These are phyloP conservation scores for Brassicogethes aeneus DNA, from an alignment of 2,888 invertebrate species.

Conservation along the genomic window DNA sequence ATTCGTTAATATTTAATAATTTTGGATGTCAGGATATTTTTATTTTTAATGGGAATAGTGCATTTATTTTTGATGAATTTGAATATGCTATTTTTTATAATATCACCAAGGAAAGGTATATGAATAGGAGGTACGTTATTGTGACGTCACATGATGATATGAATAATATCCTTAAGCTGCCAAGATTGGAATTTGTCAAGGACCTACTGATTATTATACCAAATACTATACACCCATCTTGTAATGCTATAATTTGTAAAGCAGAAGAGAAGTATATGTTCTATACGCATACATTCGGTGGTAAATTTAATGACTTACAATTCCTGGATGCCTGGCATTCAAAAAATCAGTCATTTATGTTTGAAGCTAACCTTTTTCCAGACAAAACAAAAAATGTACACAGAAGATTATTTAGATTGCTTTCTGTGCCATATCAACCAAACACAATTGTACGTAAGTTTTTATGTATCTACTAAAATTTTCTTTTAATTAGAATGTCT, in stretches of 20 bases:
- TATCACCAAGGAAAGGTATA: conserved; percentile 3
- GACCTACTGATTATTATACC: neutral
- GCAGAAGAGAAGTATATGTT: neutral
- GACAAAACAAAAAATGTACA: neutral
- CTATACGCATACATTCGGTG: neutral
- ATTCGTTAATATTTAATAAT: conserved; percentile 3
- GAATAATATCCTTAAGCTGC: neutral
- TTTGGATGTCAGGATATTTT: conserved; percentile 5
- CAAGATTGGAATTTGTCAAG: neutral
- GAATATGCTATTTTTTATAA: neutral
- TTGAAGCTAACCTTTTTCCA: conserved; percentile 8
- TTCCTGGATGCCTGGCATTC: conserved; percentile 22
- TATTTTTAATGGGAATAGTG: neutral
- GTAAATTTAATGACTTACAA: neutral
- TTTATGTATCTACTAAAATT: neutral
- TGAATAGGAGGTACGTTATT: conserved; percentile 1
- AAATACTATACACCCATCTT: neutral
- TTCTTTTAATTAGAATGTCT: no score
- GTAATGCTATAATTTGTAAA: neutral
- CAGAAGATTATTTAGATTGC: neutral
- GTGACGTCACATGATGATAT: neutral
- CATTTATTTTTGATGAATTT: neutral
- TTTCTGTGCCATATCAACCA: neutral
- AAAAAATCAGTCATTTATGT: conserved; percentile 17
- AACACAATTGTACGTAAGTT: no score